Percentiles rank a stretch among this genome's conserved stretches.
phyloP scores from a whole-genome alignment of 2,888 invertebrate genomes.

The Oxyteleia sp. region DNA sequence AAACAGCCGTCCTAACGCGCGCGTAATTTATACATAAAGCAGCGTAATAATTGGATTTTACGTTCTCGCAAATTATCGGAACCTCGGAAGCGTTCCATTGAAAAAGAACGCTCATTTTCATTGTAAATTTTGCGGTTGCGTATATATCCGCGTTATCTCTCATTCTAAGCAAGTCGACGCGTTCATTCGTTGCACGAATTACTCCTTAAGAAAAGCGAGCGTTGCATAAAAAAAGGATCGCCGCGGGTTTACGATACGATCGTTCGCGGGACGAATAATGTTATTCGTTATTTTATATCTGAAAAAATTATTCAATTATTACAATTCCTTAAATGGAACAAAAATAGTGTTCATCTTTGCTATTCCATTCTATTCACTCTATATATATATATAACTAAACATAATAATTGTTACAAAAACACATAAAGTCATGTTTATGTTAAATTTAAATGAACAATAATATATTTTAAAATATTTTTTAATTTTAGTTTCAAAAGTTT shows the following conservation, averaged over 20 bases:
- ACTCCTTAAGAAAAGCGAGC: slow-evolving; percentile 35
- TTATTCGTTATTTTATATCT: slow-evolving; percentile 37
- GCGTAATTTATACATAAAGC: slow-evolving; percentile 45
- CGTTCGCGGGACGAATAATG: slow-evolving; percentile 11
- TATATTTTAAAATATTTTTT: too few species aligned
- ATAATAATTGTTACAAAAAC: too few species aligned
- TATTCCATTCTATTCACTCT: too few species aligned
- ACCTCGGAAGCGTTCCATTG: slow-evolving; percentile 63
- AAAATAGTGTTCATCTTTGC: too few species aligned
- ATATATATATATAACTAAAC: too few species aligned
- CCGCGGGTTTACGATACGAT: slow-evolving; percentile 2
- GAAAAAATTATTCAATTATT: too few species aligned
- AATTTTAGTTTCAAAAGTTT: too few species aligned
- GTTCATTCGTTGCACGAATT: slow-evolving; percentile 21
- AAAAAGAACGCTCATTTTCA: slow-evolving; percentile 53
- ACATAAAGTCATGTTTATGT: too few species aligned
- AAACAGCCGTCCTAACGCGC: slow-evolving; percentile 14
- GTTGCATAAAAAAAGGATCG: slow-evolving; percentile 44
- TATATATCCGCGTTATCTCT: slow-evolving; percentile 45
- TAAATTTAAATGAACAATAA: too few species aligned
- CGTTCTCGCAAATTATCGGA: slow-evolving; percentile 56
- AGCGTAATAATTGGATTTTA: slow-evolving; percentile 58
- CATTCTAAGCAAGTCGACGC: slow-evolving; percentile 23
- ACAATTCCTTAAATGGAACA: too few species aligned
- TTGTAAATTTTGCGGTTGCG: slow-evolving; percentile 58